Evolutionary conservation across 2,113 vertebrate genomes (phyloP).

Genomic region (Chitala chitala): DNA sequence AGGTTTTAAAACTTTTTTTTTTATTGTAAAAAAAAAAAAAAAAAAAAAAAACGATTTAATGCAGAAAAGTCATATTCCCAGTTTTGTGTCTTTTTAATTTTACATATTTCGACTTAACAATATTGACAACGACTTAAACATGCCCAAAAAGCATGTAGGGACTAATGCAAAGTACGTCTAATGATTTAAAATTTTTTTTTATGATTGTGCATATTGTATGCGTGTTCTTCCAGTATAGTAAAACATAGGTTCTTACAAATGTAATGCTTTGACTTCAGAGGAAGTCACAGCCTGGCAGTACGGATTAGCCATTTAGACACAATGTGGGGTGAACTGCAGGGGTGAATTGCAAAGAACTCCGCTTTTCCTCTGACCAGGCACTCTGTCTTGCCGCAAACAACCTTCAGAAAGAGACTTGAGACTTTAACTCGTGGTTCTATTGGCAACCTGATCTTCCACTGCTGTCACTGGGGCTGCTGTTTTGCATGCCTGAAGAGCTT

Average conservation of each 20-base stretch:
- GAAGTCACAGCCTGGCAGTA: constrained; percentile 31
- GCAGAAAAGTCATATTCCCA: background rate
- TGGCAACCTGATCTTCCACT: constrained; percentile 23
- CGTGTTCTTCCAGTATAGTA: too few species aligned
- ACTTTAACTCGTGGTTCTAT: constrained; percentile 1
- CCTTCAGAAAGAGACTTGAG: background rate
- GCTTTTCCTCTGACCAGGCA: constrained; percentile 20
- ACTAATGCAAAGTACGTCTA: background rate
- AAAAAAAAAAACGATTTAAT: background rate
- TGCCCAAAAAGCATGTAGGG: too few species aligned
- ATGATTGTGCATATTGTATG: too few species aligned
- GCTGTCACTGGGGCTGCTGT: constrained; percentile 24
- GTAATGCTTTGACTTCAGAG: constrained; percentile 8
- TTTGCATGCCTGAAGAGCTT: constrained; percentile 37
- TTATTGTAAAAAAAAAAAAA: background rate
- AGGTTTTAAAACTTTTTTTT: constrained; percentile 29
- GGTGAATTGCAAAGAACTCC: constrained; percentile 27
- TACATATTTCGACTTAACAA: too few species aligned
- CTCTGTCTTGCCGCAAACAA: constrained; percentile 24
- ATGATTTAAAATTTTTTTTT: background rate
- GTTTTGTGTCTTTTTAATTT: background rate
- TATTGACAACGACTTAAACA: background rate
- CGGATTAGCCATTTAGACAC: constrained; percentile 36
- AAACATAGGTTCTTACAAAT: background rate
- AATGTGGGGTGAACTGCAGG: constrained; percentile 19